Conservation (phyloP, 2,113 vertebrate genomes). For the Himantopus leucocephalus region DNA sequence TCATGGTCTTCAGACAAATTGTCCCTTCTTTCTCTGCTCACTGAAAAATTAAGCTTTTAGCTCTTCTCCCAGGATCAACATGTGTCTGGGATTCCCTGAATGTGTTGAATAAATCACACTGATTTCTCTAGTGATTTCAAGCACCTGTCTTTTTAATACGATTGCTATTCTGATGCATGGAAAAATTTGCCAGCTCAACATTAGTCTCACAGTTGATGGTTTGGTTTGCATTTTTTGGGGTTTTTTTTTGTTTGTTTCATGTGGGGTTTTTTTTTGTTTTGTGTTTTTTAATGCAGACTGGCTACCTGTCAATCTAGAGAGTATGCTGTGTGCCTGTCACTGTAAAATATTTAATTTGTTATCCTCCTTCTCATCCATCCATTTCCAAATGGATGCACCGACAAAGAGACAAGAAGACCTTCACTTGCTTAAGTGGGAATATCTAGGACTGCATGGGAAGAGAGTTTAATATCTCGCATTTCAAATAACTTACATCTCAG, state of each 20-base stretch:
- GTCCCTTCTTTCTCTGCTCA: not conserved
- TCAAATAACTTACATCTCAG: not conserved
- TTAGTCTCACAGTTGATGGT: not conserved
- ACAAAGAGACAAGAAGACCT: not conserved
- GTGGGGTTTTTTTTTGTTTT: not conserved
- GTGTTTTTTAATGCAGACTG: not conserved
- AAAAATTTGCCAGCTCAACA: conserved; percentile 4
- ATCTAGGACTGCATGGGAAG: not conserved
- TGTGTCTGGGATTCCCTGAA: not conserved
- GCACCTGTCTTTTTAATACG: conserved; percentile 1
- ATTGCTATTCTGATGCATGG: not conserved
- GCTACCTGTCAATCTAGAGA: not conserved
- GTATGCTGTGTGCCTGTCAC: not conserved
- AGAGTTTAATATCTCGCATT: not conserved
- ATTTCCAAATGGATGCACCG: not conserved
- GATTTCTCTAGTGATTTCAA: conserved; percentile 32
- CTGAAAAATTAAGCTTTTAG: conserved; percentile 2
- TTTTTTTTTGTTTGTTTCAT: not conserved
- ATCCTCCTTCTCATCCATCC: not conserved
- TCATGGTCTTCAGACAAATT: not conserved
- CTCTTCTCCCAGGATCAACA: not conserved
- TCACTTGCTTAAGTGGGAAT: not conserved
- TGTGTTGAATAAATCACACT: not conserved
- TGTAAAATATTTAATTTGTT: not conserved
- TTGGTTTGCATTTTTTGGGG: no score